Conservation (phyloP, 2,888 invertebrate genomes). For the Pyrgus malvae region DNA sequence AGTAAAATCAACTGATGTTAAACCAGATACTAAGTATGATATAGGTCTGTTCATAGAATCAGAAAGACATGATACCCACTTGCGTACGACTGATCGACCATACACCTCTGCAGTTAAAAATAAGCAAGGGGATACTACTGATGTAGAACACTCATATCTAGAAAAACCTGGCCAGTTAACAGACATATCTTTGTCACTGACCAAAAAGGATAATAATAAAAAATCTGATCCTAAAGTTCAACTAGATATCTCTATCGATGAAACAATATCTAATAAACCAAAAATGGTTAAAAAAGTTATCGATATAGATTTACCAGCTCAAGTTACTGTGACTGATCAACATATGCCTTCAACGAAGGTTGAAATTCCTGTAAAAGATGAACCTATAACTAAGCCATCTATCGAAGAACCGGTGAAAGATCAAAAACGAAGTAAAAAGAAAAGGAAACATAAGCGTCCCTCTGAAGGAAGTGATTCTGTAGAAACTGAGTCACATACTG, state of each 20-base stretch:
- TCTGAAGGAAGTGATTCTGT: slow-evolving; percentile 52
- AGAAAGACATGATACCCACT: slow-evolving; percentile 56
- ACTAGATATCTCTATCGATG: slow-evolving; percentile 60
- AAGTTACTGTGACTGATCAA: slow-evolving; percentile 51
- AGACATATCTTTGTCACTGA: slow-evolving; percentile 62
- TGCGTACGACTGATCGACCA: slow-evolving; percentile 7
- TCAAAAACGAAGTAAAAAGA: slow-evolving; percentile 82
- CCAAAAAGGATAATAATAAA: slow-evolving; percentile 48
- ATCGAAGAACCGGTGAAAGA: slow-evolving; percentile 52
- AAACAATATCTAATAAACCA: slow-evolving; percentile 48
- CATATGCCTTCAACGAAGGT: slow-evolving; percentile 37
- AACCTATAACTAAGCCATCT: slow-evolving; percentile 38
- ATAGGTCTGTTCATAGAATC: slow-evolving; percentile 56
- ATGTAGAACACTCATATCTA: neutral
- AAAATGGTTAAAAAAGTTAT: slow-evolving; percentile 63
- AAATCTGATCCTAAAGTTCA: slow-evolving; percentile 56
- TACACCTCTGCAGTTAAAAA: neutral
- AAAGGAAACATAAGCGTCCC: slow-evolving; percentile 83
- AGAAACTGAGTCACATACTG: slow-evolving; percentile 48
- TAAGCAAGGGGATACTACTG: neutral
- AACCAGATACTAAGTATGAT: slow-evolving; percentile 44
- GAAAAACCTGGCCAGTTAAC: slow-evolving; percentile 46
- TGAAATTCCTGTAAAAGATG: slow-evolving; percentile 60
- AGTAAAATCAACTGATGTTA: slow-evolving; percentile 11
- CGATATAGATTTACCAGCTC: slow-evolving; percentile 57